Base-by-base conservation (phyloP, 2,113 vertebrate genomes). In the Poicephalus meyeri region DNA sequence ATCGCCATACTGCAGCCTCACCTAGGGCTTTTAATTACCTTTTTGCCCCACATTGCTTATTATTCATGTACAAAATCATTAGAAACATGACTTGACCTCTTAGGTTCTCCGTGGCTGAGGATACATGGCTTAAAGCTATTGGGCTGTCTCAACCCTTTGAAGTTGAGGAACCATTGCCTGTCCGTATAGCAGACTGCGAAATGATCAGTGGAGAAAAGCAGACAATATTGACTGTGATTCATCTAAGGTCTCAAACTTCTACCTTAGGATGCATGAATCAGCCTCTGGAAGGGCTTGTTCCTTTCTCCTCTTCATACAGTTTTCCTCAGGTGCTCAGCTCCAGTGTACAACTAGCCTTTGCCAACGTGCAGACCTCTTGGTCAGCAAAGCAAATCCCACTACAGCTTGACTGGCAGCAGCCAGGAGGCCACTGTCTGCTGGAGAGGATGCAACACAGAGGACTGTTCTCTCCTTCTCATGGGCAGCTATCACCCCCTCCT, bases 81-180 rank as follows among this genome's bases (percentile, higher is more conserved):
- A 70, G 88, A 89, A 91, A 88, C 52, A 13, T 77, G 64, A 21
- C 68, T 86, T 90, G 65, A 83, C 13, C 60, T 88, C 71, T 63
- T 83, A 29, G 42, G 33, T 39, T 87, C 61, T 85, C n/a, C 23
- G 20, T 2, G 5, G 21, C 35, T 79, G 31, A 87, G 42, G 37
- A 69, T 46, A 39, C 37, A 37, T 0, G 1, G 12, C 28, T 95
- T 78, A 66, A 86, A 88, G 60, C 31, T 72, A 19, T 49, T 63
- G 66, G 29, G 26, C 31, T 85, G 39, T 26, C 68, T 84, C 56
- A 64, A 16, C 29, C 18, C 9, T 88, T 42, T 68, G 76, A 71
- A 78, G 29, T 13, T 21, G 31, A 12, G 29, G 25, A 71, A 88
- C 39, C 9, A 17, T 23, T 23, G 89, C 66, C 23, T 33, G 33